These are phyloP conservation scores for Melanotus villosus DNA, from an alignment of 2,888 invertebrate genomes.

Conservation along the genomic window DNA sequence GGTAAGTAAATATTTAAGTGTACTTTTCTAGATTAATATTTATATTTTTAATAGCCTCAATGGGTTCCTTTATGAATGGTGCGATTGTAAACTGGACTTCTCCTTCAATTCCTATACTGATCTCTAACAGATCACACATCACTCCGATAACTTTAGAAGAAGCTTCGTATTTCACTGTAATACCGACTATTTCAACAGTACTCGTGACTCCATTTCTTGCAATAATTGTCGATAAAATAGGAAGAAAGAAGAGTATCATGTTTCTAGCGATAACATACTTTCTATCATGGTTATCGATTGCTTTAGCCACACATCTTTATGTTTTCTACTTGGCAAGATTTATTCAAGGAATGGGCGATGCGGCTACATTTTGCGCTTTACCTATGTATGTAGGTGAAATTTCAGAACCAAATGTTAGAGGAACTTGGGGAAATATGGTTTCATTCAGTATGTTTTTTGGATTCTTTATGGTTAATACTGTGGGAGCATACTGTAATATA, in stretches of 20 bases:
- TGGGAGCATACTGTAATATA: slow-evolving; percentile 64
- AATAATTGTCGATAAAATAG: slow-evolving; percentile 54
- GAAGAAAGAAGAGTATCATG: slow-evolving; percentile 51
- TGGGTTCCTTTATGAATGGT: slow-evolving; percentile 17
- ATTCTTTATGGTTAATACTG: slow-evolving; percentile 65
- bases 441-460: slow-evolving; percentile 56
- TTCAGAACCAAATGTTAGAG: slow-evolving; percentile 58
- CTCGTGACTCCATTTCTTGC: slow-evolving; percentile 56
- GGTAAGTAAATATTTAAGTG: slow-evolving; percentile 32
- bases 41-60: slow-evolving; percentile 3
- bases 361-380: slow-evolving; percentile 55
- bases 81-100: slow-evolving; percentile 58
- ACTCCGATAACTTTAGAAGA: slow-evolving; percentile 58
- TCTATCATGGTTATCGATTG: slow-evolving; percentile 14
- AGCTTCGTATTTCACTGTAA: slow-evolving; percentile 61
- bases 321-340: slow-evolving; percentile 57
- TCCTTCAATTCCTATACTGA: slow-evolving; percentile 60
- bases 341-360: slow-evolving; percentile 57
- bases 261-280: slow-evolving; percentile 49
- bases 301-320: background rate
- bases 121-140: slow-evolving; percentile 53
- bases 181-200: slow-evolving; percentile 53
- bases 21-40: background rate
- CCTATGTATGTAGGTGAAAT: slow-evolving; percentile 61
- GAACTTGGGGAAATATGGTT: slow-evolving; percentile 59